Evolutionary conservation across 2,888 invertebrate genomes (phyloP), one percentile per base, ranked within the genome.

Genomic region (Gastracanthus pulcherrimus): DNA sequence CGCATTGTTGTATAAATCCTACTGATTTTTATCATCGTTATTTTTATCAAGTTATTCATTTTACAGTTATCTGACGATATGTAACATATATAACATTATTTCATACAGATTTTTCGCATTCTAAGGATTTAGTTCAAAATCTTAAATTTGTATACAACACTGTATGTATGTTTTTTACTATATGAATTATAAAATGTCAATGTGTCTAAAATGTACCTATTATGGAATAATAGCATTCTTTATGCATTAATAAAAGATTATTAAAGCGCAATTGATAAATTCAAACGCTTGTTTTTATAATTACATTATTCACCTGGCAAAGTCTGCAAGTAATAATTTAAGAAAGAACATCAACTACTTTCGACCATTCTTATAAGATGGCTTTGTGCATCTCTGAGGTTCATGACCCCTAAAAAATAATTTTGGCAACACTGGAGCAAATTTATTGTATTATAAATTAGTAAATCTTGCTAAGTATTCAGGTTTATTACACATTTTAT

Each of bases 31-130:
- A 72, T 72, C 31, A 23, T 41, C 16, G 19, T 41, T 38, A 26
- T 60, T 70, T 55, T 55, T 69, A 26, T 69, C 48, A 6, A 31
- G 13, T 9, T 60, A 2, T 72, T 60, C 19, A 19, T 74, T 74
- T 62, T 34, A 74, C 16, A n/a, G 31, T 62, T 62, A 60, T 29
- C 29, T 31, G 19, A 3, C n/a, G 31, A 9, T 16, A 29, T 60
- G 31, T 36, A 19, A 19, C 19, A 19, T n/a, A n/a, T n/a, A n/a
- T 6, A 36, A 9, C 62, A 36, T 64, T 64, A 34, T 34, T 36
- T 64, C 9, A 2, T 36, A 1, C 16, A 64, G 36, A 36, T 64
- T 64, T 36, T n/a, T 4, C n/a, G 36, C n/a, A n/a, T n/a, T n/a
- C n/a, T n/a, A n/a, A n/a, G n/a, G n/a, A n/a, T n/a, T n/a, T n/a